Base-by-base conservation (phyloP, 2,888 invertebrate species). In the Gymnocheta viridis region DNA sequence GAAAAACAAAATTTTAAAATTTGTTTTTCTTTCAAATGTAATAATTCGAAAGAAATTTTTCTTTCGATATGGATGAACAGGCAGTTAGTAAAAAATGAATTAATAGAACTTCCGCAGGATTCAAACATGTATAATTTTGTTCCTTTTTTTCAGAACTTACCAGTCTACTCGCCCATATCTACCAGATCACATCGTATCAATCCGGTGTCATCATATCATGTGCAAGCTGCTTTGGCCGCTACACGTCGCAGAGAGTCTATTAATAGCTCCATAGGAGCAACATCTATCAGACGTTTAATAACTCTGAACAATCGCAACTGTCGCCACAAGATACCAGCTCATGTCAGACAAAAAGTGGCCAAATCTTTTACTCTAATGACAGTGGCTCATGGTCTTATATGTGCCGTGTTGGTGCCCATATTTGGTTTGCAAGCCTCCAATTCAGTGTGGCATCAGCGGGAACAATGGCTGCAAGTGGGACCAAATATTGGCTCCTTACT, bases 261-360 rank as follows among this genome's bases (percentile, higher is more conserved):
- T 72, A 94, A 95, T 29, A 95, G 95, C 64, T 95, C 95, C 0
- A 95, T 96, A 35, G 96, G 96, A 1, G 95, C 96, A 0, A 95
- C 95, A 0, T 96, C 96, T 0, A 96, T 96, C 10, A 93, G 96
- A 4, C 93, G 96, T 0, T 93, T 96, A 14, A 94, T 96, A 70
- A 94, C 95, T 0, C 93, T 92, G 38, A 94, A 94, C 64, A 94
- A 93, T 70, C 92, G 93, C 38, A 91, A 89, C 73, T 91, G 91
- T 83, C 89, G 92, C 10, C 90, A 92, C 85, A 91, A 91, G 85
- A 89, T 91, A 82, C 91, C 92, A 32, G 87, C 89, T 60, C 91
- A 92, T 73, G 88, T 92, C n/a, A 88, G 91, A 0, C 89, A 89
- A 9, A 90, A 89, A 84, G 89, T 91, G 17, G 89, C 91, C 82